Conservation (phyloP, 1,140 invertebrate species). For the Drosophila pallidifrons region DNA sequence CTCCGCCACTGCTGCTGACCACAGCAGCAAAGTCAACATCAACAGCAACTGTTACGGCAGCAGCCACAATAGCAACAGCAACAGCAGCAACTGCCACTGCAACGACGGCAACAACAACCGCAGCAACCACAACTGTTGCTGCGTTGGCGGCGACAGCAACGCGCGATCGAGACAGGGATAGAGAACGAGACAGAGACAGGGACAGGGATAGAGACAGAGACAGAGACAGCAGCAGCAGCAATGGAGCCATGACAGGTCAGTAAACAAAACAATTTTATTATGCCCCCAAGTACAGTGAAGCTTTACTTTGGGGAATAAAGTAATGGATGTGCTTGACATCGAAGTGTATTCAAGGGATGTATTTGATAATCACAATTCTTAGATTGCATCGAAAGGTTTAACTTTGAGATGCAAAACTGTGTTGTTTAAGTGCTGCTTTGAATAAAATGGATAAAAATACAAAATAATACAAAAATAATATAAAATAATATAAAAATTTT, state of each 20-base stretch:
- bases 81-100: constrained; percentile 20
- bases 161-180: constrained; percentile 21
- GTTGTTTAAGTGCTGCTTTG: too few species aligned
- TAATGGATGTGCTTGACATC: too few species aligned
- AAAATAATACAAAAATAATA: too few species aligned
- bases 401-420: too few species aligned
- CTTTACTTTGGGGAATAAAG: background rate
- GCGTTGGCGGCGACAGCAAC: constrained; percentile 42
- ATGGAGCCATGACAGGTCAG: constrained; percentile 81
- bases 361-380: too few species aligned
- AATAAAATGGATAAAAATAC: too few species aligned
- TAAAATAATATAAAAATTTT: too few species aligned
- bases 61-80: constrained; percentile 35
- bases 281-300: constrained; percentile 38
- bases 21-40: constrained; percentile 53
- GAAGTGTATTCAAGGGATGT: too few species aligned
- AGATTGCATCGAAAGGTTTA: too few species aligned
- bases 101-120: constrained; percentile 35
- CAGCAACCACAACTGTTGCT: constrained; percentile 38
- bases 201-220: constrained; percentile 32
- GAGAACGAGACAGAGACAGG: constrained; percentile 33
- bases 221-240: constrained; percentile 47
- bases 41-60: constrained; percentile 29
- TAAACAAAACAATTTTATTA: constrained; percentile 10
- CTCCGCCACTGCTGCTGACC: constrained; percentile 47